Evolutionary conservation across 2,113 vertebrate genomes (phyloP), one percentile per base, ranked within the genome.

Genomic region (Dipodomys stephensi): DNA sequence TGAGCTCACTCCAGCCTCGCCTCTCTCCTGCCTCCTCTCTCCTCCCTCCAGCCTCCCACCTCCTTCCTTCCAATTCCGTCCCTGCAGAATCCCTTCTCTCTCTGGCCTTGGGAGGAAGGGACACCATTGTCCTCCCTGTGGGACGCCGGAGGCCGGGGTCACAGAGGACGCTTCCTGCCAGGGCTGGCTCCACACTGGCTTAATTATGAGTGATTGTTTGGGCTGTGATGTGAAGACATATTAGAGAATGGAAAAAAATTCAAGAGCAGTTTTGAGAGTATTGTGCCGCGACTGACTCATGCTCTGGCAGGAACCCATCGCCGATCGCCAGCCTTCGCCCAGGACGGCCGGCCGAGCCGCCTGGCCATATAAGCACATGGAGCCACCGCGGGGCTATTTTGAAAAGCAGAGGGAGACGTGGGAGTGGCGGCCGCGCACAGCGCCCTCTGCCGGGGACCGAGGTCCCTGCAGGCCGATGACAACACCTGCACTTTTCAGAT

Each of bases 201-300:
- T 98, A 98, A 98, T 98, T 98, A 98, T 98, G 98, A 98, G 95
- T 97, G 97, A 98, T 98, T 98, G 97, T 98, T 98, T 98, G 98
- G 98, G 98, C 97, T 97, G 95, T 46, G 92, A 98, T 98, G 97
- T 96, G 97, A 97, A 98, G 98, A 98, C 97, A 98, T 98, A 98
- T 98, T 98, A 98, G 97, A 98, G 98, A 98, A 99, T 98, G 98
- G 98, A 98, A 98, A 98, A 97, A 96, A 98, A 98, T 98, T 98
- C 97, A 98, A 88, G 96, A 98, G 86, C 97, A 97, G 97, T 96
- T 95, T 97, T 98, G 95, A 96, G 97, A 98, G 98, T 88, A 16
- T 97, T 97, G 96, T 97, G 97, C 97, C 97, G 96, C 94, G 97
- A 97, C 98, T 98, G 98, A 98, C 98, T 98, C 98, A 98, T 98